Percentiles rank a stretch among this genome's conserved stretches.
Conservation (phyloP, 35 echinoderm and acorn worm species). For the Patiria miniata region DNA sequence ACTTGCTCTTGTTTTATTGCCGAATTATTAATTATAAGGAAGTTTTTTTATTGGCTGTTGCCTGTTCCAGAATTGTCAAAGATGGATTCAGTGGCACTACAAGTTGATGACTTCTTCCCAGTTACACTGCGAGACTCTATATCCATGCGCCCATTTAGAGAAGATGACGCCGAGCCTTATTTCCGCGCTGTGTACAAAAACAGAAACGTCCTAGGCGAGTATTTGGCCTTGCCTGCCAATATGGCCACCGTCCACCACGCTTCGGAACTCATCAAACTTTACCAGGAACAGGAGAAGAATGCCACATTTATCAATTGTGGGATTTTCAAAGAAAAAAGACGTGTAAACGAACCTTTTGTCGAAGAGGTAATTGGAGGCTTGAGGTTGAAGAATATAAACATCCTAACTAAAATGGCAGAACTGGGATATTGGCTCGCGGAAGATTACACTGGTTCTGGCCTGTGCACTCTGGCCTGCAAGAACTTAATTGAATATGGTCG, state of each 20-base stretch:
- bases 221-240: not conserved
- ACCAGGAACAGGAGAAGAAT: not conserved
- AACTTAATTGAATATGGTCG: slow-evolving; percentile 17
- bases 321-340: not conserved
- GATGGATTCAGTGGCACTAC: too few species aligned
- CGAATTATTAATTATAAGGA: too few species aligned
- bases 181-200: not conserved
- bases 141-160: not conserved
- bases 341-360: not conserved
- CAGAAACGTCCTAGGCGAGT: not conserved
- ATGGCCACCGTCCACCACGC: not conserved
- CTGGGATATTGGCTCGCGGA: not conserved
- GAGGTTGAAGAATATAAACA: not conserved
- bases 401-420: not conserved
- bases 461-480: not conserved
- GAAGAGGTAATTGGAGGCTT: not conserved
- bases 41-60: too few species aligned
- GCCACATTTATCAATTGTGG: not conserved
- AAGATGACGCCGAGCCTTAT: not conserved
- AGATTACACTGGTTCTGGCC: not conserved
- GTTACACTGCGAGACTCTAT: not conserved
- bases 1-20: too few species aligned
- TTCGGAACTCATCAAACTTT: not conserved
- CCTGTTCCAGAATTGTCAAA: too few species aligned
- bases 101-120: not conserved